Evolutionary conservation across 2,888 invertebrate genomes (phyloP).

Genomic region (Diloba caeruleocephala): DNA sequence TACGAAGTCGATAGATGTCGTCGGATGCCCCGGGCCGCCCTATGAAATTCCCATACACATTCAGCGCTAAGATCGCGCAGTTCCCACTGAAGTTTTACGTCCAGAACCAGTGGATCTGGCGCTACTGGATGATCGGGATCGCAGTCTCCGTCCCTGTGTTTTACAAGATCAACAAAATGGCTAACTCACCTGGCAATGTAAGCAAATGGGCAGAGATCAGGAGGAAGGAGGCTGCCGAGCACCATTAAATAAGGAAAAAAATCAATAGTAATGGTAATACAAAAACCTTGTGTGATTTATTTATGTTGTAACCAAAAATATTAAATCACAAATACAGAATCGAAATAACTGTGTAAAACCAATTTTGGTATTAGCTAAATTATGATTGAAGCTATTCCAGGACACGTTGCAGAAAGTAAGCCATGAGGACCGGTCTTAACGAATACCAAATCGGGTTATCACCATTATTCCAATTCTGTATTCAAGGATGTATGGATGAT

Average conservation of each 20-base stretch:
- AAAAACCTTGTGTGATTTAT: constrained; percentile 58
- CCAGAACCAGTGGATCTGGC: constrained; percentile 93
- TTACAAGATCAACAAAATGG: constrained; percentile 93
- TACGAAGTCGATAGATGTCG: no score
- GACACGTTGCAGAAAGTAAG: no score
- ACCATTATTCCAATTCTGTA: no score
- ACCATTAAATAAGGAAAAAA: constrained; percentile 76
- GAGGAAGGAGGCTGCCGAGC: constrained; percentile 91
- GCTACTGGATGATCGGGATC: constrained; percentile 91
- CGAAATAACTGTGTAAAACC: no score
- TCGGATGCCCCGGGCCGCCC: constrained; percentile 89
- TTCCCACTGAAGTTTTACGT: constrained; percentile 93
- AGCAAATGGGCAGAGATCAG: constrained; percentile 93
- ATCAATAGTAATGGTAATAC: constrained; percentile 46
- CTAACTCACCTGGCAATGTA: constrained; percentile 94
- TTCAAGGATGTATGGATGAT: no score
- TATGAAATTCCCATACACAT: constrained; percentile 97
- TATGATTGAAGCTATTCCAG: no score
- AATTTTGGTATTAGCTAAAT: no score
- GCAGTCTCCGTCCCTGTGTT: constrained; percentile 91
- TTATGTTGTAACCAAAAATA: constrained; percentile 75
- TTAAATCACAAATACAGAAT: no score
- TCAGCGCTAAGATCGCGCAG: constrained; percentile 93
- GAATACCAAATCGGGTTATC: no score
- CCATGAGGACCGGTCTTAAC: no score